A percentile compares a stretch with the other conserved stretches of the same genome.
These are phyloP conservation scores for Auanema sp. DNA, from an alignment of 2,888 invertebrate species.

Conservation along the genomic window DNA sequence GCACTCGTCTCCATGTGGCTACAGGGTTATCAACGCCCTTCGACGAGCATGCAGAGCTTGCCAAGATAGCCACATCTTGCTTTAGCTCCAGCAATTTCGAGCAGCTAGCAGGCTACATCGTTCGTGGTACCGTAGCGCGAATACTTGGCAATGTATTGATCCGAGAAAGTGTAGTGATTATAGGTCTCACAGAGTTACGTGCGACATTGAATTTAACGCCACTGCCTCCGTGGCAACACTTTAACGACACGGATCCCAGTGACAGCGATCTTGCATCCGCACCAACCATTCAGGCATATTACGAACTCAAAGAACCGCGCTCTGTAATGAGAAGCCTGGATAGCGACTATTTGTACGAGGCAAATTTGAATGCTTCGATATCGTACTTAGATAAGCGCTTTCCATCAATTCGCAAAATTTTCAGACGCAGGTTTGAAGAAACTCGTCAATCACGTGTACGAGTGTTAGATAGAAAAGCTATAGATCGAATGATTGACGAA, in stretches of 20 bases:
- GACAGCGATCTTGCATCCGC: slow-evolving; percentile 11
- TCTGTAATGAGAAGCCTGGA: slow-evolving; percentile 14
- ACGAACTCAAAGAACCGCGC: slow-evolving; percentile 16
- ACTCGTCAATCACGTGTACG: not conserved
- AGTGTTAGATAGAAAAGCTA: slow-evolving; percentile 11
- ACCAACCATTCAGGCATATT: slow-evolving; percentile 14
- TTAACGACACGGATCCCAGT: slow-evolving; percentile 10
- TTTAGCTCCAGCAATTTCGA: slow-evolving; percentile 14
- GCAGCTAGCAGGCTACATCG: slow-evolving; percentile 13
- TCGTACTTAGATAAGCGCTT: slow-evolving; percentile 17
- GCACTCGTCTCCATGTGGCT: no score
- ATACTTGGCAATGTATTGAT: slow-evolving; percentile 6
- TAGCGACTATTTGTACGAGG: slow-evolving; percentile 6
- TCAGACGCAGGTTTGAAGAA: slow-evolving; percentile 12
- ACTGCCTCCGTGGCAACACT: slow-evolving; percentile 14
- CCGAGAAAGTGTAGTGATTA: not conserved
- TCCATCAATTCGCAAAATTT: slow-evolving; percentile 15
- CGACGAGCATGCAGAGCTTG: slow-evolving; percentile 7
- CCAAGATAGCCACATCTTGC: slow-evolving; percentile 12
- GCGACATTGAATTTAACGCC: slow-evolving; percentile 8
- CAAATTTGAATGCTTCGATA: slow-evolving; percentile 9
- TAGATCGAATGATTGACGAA: slow-evolving; percentile 6
- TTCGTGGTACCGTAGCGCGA: slow-evolving; percentile 7
- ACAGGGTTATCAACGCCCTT: slow-evolving; percentile 7
- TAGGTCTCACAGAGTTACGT: slow-evolving; percentile 13